Percentiles rank a stretch among this genome's conserved stretches.
phyloP scores from a whole-genome alignment of 2,888 invertebrate species.

The Dichetophora obliterata region DNA sequence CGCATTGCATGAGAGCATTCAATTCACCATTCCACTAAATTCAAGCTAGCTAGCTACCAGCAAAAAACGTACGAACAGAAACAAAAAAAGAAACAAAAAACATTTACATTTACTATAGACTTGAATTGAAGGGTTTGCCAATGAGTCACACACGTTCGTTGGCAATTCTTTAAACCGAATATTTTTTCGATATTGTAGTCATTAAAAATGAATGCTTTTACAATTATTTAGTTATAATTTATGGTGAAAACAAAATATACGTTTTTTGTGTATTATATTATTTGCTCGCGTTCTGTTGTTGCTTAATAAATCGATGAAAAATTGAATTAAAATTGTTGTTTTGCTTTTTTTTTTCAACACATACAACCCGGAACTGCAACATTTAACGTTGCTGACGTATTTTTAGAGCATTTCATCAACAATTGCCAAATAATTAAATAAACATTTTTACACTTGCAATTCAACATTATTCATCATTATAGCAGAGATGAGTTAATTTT shows the following conservation, averaged over 20 bases:
- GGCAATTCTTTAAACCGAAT: neutral
- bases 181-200: neutral
- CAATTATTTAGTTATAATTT: neutral
- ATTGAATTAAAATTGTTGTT: conserved; percentile 34
- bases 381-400: conserved; percentile 9
- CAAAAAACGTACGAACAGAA: neutral
- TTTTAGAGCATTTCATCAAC: conserved; percentile 22
- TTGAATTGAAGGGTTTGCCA: conserved; percentile 22
- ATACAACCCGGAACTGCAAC: neutral
- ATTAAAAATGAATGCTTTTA: neutral
- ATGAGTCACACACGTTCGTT: conserved; percentile 35
- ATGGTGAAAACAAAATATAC: neutral
- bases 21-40: conserved; percentile 13
- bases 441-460: neutral
- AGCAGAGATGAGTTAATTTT: neutral
- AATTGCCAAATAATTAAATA: neutral
- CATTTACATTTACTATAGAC: neutral
- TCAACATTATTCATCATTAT: neutral
- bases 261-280: neutral
- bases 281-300: neutral
- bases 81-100: conserved; percentile 4
- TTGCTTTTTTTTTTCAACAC: neutral
- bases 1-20: conserved; percentile 24
- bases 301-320: conserved; percentile 44
- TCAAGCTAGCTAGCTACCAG: neutral